Evolutionary conservation across 1,140 invertebrate genomes (phyloP), one percentile per base, ranked within the genome.

Genomic region (Papilio polytes): DNA sequence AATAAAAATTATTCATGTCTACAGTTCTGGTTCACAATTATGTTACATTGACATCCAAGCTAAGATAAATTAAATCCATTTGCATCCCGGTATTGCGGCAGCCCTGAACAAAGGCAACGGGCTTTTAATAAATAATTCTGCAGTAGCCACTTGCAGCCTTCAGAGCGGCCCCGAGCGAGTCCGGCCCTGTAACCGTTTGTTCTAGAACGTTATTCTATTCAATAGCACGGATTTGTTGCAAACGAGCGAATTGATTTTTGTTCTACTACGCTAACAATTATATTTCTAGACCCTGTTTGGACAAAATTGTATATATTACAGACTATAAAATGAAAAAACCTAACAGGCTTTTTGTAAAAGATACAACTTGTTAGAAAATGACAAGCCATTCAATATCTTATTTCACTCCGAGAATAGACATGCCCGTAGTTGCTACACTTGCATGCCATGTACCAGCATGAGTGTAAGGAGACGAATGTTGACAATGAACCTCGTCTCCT

Each of bases 41-140:
- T 31, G 9, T 66, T 31, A 66, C 44, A 80, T 80, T 72, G 4
- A n/a, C 13, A 53, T 36, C 8, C 18, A 48, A 51, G 2, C 59
- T 12, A 26, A 26, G 12, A 6, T 66, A 66, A 12, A 66, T 31
- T 66, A 66, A 66, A 31, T 15, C 63, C 13, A n/a, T 26, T 31
- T 22, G 44, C 73, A 46, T 26, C 46, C 73, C 73, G n/a, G 8
- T 46, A 22, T 74, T 74, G n/a, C 20, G 63, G 15, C 83, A 87
- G 73, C 86, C 86, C 86, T 87, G 51, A 89, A 89, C 85, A 86
- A 86, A 85, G 46, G 80, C 80, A 84, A 83, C 81, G 83, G 83
- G 86, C 85, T 85, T 87, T 86, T 85, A 87, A 88, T 89, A 86
- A 89, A 89, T 89, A 86, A 89, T 86, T 85, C 83, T 78, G 74